Conservation (phyloP, 2,888 invertebrate genomes). For the Andrena bucephala region DNA sequence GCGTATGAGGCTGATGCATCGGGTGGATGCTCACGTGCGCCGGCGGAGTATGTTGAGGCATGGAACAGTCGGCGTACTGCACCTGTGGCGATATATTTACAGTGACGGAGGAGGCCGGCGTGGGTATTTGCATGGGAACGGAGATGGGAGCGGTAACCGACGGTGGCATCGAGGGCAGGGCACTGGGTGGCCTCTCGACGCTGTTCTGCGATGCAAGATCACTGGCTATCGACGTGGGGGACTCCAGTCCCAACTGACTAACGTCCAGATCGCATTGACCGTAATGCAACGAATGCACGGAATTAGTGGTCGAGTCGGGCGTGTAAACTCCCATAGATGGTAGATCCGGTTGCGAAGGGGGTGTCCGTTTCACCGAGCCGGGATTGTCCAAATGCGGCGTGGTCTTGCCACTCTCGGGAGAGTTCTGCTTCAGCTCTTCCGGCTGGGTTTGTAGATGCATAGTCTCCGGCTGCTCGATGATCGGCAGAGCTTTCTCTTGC, state of each 20-base stretch:
- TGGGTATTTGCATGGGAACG: constrained; percentile 75
- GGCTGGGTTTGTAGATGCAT: constrained; percentile 74
- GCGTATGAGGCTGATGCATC: constrained; percentile 84
- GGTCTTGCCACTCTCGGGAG: constrained; percentile 84
- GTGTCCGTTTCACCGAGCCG: constrained; percentile 86
- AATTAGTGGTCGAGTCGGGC: constrained; percentile 93
- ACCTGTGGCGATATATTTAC: constrained; percentile 79
- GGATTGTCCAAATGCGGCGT: constrained; percentile 85
- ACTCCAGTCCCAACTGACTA: constrained; percentile 93
- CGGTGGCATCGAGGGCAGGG: constrained; percentile 85
- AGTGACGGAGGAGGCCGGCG: constrained; percentile 74
- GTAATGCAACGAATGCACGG: constrained; percentile 92
- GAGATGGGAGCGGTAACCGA: constrained; percentile 74
- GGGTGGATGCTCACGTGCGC: constrained; percentile 80
- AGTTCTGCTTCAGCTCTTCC: constrained; percentile 82
- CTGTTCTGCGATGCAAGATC: constrained; percentile 93
- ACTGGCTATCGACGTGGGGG: constrained; percentile 94
- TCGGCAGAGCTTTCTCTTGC: constrained; percentile 71
- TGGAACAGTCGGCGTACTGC: constrained; percentile 89
- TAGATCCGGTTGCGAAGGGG: constrained; percentile 87
- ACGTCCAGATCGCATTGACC: constrained; percentile 94
- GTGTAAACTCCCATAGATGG: constrained; percentile 95
- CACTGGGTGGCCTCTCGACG: constrained; percentile 88
- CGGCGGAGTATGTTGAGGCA: constrained; percentile 88
- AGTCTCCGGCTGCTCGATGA: constrained; percentile 66